These are phyloP conservation scores for Stegophylla sp. DNA, from an alignment of 2,888 invertebrate species.

Conservation along the genomic window DNA sequence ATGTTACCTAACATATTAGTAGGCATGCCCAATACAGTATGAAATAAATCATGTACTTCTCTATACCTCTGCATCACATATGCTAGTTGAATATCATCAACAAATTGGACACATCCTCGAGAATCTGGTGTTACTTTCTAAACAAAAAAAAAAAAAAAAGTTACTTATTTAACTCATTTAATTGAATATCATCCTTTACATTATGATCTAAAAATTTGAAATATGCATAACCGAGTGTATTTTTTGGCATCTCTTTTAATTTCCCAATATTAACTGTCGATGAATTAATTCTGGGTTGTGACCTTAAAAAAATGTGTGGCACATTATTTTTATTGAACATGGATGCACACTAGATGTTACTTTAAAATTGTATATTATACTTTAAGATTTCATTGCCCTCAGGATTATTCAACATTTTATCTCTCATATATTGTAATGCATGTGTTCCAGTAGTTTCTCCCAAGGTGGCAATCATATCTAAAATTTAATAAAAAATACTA, in stretches of 20 bases:
- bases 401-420: constrained; percentile 76
- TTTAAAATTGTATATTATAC: constrained; percentile 57
- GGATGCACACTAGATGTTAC: background rate
- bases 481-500: constrained; percentile 22
- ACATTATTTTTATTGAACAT: background rate
- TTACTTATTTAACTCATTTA: background rate
- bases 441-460: constrained; percentile 63
- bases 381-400: constrained; percentile 77
- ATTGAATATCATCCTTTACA: constrained; percentile 65
- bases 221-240: constrained; percentile 86
- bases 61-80: constrained; percentile 98
- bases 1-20: constrained; percentile 83
- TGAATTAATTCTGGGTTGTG: constrained; percentile 87
- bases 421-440: constrained; percentile 76
- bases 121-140: constrained; percentile 92
- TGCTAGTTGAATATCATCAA: constrained; percentile 86
- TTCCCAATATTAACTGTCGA: constrained; percentile 77
- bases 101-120: constrained; percentile 85
- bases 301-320: constrained; percentile 65
- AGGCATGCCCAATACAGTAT: constrained; percentile 89
- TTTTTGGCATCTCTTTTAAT: constrained; percentile 76
- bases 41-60: constrained; percentile 94
- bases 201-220: constrained; percentile 82
- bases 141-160: constrained; percentile 20
- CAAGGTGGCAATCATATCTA: constrained; percentile 63